Conservation (phyloP, 92 coral and sea anemone genomes). For the Micromussa lordhowensis region DNA sequence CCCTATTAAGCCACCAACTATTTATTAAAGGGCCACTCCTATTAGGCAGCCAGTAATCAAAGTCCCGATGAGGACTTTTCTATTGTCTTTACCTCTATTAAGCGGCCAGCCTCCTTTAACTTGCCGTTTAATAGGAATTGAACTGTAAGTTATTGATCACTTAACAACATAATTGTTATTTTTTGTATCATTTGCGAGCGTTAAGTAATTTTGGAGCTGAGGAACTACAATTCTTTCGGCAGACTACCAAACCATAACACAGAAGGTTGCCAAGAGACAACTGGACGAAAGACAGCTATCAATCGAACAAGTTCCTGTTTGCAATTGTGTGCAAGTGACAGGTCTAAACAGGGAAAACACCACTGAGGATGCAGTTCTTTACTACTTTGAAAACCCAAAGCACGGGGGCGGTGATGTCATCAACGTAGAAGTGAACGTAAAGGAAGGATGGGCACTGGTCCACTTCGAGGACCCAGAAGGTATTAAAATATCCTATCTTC, state of each 20-base stretch:
- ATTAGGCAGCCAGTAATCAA: no score
- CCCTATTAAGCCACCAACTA: no score
- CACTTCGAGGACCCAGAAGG: conserved; percentile 71
- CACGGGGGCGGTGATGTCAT: conserved; percentile 71
- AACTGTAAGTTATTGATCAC: no score
- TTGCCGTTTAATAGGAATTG: no score
- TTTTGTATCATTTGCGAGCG: no score
- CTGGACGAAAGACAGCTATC: conserved; percentile 49
- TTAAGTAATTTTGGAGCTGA: neutral
- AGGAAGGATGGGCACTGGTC: conserved; percentile 60
- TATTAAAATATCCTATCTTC: neutral
- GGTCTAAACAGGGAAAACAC: conserved; percentile 47
- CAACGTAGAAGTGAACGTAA: conserved; percentile 37
- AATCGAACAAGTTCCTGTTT: conserved; percentile 62
- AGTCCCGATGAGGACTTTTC: no score
- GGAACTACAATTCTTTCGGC: neutral
- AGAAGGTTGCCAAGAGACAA: conserved; percentile 7
- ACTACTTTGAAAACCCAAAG: conserved; percentile 65
- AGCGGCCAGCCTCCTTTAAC: no score
- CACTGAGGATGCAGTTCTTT: conserved; percentile 51
- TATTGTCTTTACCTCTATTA: no score
- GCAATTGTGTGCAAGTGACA: conserved; percentile 63
- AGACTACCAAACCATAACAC: conserved; percentile 36
- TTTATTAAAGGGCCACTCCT: no score
- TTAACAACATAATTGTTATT: no score